Conservation (phyloP, 1,140 invertebrate genomes). For the Pomacea maculata region DNA sequence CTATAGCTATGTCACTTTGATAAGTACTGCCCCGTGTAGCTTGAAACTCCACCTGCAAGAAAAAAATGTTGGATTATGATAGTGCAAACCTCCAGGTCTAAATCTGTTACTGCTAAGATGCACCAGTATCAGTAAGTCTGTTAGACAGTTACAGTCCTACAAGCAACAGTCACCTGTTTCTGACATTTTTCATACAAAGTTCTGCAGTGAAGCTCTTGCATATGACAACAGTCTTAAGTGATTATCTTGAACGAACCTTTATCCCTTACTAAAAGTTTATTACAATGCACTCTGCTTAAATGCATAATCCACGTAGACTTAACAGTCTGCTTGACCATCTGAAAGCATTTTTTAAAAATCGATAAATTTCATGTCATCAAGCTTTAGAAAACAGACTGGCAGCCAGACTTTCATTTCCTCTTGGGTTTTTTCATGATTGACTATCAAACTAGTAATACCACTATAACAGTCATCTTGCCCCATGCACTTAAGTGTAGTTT, state of each 20-base stretch:
- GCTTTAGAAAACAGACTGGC: constrained; percentile 27
- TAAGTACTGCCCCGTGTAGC: constrained; percentile 66
- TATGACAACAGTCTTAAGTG: too few species aligned
- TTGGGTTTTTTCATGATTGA: background rate
- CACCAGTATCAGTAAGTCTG: background rate
- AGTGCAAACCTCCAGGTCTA: constrained; percentile 22
- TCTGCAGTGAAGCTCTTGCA: background rate
- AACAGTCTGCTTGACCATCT: too few species aligned
- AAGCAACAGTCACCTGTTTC: background rate
- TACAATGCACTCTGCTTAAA: too few species aligned
- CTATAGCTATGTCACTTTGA: constrained; percentile 43
- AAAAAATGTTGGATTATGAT: constrained; percentile 37
- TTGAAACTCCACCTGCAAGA: constrained; percentile 71
- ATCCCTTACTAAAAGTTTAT: too few species aligned
- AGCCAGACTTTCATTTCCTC: background rate
- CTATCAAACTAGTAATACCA: too few species aligned
- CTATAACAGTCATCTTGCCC: too few species aligned
- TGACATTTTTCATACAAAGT: background rate
- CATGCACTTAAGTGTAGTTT: too few species aligned
- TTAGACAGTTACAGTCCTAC: background rate
- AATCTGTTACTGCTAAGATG: constrained; percentile 45
- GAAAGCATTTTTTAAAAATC: too few species aligned
- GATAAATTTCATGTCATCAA: constrained; percentile 11
- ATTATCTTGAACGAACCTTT: too few species aligned
- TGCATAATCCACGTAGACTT: too few species aligned